Evolutionary conservation across 37 sponge, comb jelly and placozoan genomes (phyloP).

Genomic region (Geodia barretti): DNA sequence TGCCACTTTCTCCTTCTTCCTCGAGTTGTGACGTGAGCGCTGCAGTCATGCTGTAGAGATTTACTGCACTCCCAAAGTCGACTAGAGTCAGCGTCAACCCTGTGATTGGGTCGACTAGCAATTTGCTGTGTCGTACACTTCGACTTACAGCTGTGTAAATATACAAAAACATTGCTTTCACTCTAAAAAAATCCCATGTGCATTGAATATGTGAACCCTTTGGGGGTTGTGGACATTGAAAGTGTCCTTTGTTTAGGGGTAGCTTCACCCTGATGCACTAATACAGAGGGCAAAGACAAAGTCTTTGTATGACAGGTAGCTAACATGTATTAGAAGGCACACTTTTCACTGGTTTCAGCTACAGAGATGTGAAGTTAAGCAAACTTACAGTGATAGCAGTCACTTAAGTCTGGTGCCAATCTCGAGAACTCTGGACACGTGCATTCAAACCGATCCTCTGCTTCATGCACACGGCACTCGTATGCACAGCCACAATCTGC

Average conservation of each 20-base stretch:
- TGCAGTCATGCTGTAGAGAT: neutral
- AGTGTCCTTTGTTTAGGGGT: too few relatives aligned
- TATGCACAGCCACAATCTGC: constrained; percentile 41
- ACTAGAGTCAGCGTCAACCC: neutral
- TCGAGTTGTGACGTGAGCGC: neutral
- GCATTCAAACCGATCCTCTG: constrained; percentile 2
- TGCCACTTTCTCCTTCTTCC: neutral
- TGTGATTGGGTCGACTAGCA: neutral
- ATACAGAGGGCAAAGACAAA: neutral
- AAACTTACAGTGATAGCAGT: constrained; percentile 33
- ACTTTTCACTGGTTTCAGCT: too few relatives aligned
- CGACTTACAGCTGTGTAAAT: neutral
- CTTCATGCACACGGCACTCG: constrained; percentile 1
- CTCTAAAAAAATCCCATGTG: too few relatives aligned
- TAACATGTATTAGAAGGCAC: too few relatives aligned
- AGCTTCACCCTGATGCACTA: too few relatives aligned
- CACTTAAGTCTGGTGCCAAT: constrained; percentile 26
- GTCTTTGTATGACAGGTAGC: too few relatives aligned
- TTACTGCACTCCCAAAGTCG: neutral
- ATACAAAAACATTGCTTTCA: neutral
- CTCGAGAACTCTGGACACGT: neutral
- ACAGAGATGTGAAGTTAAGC: neutral
- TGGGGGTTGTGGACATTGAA: too few relatives aligned
- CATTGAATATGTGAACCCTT: too few relatives aligned
- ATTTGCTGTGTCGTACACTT: neutral